Percentiles rank a stretch among this genome's conserved stretches.
phyloP scores from a whole-genome alignment of 2,113 vertebrate genomes.

The Caranx melampygus region DNA sequence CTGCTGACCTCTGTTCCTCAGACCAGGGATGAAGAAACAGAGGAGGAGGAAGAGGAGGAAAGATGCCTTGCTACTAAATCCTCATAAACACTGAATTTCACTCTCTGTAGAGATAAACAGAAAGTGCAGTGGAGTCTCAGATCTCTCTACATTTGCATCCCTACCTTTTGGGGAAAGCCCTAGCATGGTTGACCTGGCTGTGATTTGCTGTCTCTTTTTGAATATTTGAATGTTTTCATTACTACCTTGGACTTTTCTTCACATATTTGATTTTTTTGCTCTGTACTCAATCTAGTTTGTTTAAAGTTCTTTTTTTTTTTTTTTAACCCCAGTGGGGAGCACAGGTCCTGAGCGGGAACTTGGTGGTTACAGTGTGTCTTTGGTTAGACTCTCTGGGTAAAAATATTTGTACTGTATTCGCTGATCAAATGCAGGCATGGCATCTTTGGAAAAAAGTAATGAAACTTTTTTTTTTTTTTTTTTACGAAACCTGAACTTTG shows the following conservation, averaged over 20 bases:
- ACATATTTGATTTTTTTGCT: too few species aligned
- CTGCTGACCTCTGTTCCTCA: slow-evolving; percentile 75
- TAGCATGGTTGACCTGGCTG: slow-evolving; percentile 50
- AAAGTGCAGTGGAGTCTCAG: background rate
- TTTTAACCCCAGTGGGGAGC: background rate
- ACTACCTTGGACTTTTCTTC: background rate
- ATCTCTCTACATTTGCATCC: slow-evolving; percentile 10
- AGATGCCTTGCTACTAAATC: slow-evolving; percentile 42
- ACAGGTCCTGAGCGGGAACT: background rate
- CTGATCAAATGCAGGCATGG: background rate
- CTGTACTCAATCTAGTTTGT: background rate
- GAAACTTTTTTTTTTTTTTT: background rate
- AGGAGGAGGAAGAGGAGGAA: slow-evolving; percentile 76
- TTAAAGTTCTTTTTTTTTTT: background rate
- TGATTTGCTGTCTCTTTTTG: slow-evolving; percentile 18
- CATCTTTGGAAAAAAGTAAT: background rate
- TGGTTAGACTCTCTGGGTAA: background rate
- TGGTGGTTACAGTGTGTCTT: background rate
- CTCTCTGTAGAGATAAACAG: background rate
- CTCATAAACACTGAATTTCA: slow-evolving; percentile 47
- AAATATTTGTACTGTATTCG: background rate
- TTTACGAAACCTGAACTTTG: background rate
- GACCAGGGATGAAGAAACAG: slow-evolving; percentile 73
- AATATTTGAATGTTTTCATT: background rate
- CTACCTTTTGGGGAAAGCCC: slow-evolving; percentile 3